Conservation (phyloP, 2,888 invertebrate species). For the Bimastos eiseni region DNA sequence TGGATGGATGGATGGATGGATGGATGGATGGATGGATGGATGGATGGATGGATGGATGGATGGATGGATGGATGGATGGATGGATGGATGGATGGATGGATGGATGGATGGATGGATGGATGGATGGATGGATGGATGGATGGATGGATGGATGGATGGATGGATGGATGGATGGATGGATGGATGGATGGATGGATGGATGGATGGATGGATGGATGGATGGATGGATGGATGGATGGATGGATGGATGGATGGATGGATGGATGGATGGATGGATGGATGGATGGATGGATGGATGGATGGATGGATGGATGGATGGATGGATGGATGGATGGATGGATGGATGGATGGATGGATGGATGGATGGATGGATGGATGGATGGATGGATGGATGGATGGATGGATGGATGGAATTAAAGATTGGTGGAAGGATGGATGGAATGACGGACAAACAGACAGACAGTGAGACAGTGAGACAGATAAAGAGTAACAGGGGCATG, state of each 20-base stretch:
- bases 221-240: conserved; percentile 13
- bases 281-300: conserved; percentile 28
- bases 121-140: conserved; percentile 26
- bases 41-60: conserved; percentile 28
- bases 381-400: conserved; percentile 21
- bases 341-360: conserved; percentile 17
- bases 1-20: not conserved
- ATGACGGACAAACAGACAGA: too few species aligned
- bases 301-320: conserved; percentile 18
- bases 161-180: conserved; percentile 26
- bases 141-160: conserved; percentile 24
- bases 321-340: conserved; percentile 20
- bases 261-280: conserved; percentile 25
- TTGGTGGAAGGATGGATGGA: too few species aligned
- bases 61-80: conserved; percentile 29
- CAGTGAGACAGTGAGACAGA: too few species aligned
- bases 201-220: conserved; percentile 24
- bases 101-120: conserved; percentile 21
- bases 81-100: conserved; percentile 26
- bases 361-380: not conserved
- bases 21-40: conserved; percentile 28
- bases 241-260: not conserved
- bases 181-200: conserved; percentile 25
- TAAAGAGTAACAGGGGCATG: too few species aligned
- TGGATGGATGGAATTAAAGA: too few species aligned